These are phyloP conservation scores for Centropus unirufus DNA, from an alignment of 2,113 vertebrate species.

Conservation along the genomic window DNA sequence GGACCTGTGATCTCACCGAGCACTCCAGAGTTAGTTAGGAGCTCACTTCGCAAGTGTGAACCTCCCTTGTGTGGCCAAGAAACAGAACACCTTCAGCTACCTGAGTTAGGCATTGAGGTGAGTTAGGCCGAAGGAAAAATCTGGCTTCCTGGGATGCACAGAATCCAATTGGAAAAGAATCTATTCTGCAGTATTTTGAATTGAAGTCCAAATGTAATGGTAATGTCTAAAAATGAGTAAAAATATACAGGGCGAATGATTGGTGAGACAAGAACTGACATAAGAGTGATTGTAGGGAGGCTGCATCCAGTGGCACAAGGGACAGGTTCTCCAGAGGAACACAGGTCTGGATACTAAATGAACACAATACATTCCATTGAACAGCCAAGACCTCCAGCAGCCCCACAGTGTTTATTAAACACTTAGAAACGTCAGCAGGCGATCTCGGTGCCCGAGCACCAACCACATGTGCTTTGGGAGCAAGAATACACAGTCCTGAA, in stretches of 20 bases:
- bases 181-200: not conserved
- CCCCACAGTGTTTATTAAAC: constrained; percentile 4
- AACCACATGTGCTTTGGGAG: not conserved
- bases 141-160: not conserved
- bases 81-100: not conserved
- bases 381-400: not conserved
- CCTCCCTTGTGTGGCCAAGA: not conserved
- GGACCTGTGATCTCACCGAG: not conserved
- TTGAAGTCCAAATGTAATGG: not conserved
- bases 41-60: not conserved
- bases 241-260: not conserved
- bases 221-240: not conserved
- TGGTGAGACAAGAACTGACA: not conserved
- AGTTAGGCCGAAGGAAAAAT: not conserved
- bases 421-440: not conserved
- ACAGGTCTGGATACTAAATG: not conserved
- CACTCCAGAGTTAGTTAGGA: not conserved
- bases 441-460: not conserved
- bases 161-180: not conserved
- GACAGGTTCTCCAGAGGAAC: not conserved
- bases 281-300: not conserved
- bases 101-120: not conserved
- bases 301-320: not conserved
- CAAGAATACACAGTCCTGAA: not conserved
- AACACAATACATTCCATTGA: not conserved